Evolutionary conservation across 1,140 invertebrate genomes (phyloP), one percentile per base, ranked within the genome.

Genomic region (Arctopsyche grandis): DNA sequence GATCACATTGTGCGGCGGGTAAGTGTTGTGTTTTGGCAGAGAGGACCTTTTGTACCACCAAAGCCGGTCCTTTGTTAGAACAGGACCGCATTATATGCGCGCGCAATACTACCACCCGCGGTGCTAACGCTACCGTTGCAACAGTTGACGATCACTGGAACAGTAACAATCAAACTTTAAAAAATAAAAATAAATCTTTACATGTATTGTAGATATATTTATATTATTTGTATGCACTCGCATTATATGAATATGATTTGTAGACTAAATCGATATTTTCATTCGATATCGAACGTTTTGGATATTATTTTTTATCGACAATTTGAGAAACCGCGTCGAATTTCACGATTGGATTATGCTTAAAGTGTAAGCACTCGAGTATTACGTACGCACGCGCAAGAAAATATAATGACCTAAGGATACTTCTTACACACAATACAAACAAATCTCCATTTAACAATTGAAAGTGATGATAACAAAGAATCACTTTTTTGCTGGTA

Each of bases 1-100:
- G 74, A 76, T 76, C 74, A 76, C 74, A 76, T 76, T 76, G 74
- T 76, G 74, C 21, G 26, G 74, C 58, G 12, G 70, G 48, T 76
- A 76, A 76, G 74, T 76, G 74, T 76, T 76, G 74, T 76, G 74
- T 76, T 76, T 76, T 76, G 71, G 48, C 44, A 56, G 71, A 56
- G 43, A 46, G 71, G 24, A 5, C 26, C 38, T 26, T 76, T 60
- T 76, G 56, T 63, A 26, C 56, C 14, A 1, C n/a, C 19, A 70
- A 44, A 44, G 69, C 26, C 69, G 70, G 70, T 43, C 70, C 44
- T 48, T 74, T 74, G 70, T 74, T 52, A 52, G 44, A 16, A 38
- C 14, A 74, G 70, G 24, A 44, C 22, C 70, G 44, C 10, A 52
- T 52, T 52, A 10, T n/a, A n/a, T 52, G 70, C 70, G 70, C 70